Base-by-base conservation (phyloP, 1,140 invertebrate genomes). In the Cataglyphis hispanica region DNA sequence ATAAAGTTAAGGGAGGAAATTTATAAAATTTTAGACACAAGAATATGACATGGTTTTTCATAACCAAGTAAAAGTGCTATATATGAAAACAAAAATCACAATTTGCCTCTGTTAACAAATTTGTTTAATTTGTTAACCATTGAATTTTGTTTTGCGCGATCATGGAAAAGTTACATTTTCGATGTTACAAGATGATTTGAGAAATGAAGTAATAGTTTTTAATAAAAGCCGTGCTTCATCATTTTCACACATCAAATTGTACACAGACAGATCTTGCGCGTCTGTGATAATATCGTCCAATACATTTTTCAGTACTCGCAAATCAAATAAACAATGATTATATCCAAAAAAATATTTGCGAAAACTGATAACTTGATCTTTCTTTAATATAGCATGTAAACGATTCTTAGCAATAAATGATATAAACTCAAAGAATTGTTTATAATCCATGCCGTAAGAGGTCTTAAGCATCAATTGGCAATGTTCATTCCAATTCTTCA, bases 391-490 rank as follows among this genome's bases (percentile, higher is more conserved):
- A 80, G 86, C 80, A 27, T 94, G 87, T 40, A 97, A 91, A 87
- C 97, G 93, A 89, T 94, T 95, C 53, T 94, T 80, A 27, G 96
- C 96, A 91, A 98, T 97, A 87, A 95, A 96, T 72, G 95, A 94
- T 64, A 98, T 90, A 90, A 98, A 96, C 60, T 96, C 92, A 75
- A 96, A 96, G 94, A 98, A 98, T 76, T 97, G 96, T 69, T 92
- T 89, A 94, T 97, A 98, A 94, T 99, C 96, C 92, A 99, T 97
- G 61, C 98, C 98, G 96, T 97, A 98, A 25, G 97, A 96, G 27
- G 97, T 96, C 94, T 97, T 97, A 53, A 99, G 94, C 94, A 99
- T 97, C 2, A 97, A 87, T 95, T 99, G 97, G 93, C 98, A 98
- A 87, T 98, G 97, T 40, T 96, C 94, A 43, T 94, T 91, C 96